These are phyloP conservation scores for Netelia inedita DNA, from an alignment of 2,888 invertebrate species.

Conservation along the genomic window DNA sequence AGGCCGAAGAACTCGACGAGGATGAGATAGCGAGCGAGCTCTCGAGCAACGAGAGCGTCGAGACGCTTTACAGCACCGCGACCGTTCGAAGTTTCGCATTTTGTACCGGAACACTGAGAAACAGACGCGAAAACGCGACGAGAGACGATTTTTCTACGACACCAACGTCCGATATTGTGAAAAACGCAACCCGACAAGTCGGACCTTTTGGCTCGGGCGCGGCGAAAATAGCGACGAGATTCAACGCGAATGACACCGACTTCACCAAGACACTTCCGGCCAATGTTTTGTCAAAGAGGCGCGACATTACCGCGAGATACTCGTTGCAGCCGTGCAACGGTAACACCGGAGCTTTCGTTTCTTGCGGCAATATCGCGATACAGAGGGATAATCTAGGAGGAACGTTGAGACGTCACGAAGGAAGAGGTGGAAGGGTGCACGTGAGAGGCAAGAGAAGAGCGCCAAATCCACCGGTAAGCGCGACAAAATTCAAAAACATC, in stretches of 20 bases:
- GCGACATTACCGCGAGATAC: slow-evolving; percentile 79
- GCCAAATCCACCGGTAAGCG: slow-evolving; percentile 88
- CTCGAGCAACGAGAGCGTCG: slow-evolving; percentile 88
- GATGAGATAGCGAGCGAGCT: slow-evolving; percentile 74
- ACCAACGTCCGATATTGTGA: slow-evolving; percentile 72
- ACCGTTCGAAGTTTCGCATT: slow-evolving; percentile 91
- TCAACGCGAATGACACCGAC: slow-evolving; percentile 27
- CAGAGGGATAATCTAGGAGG: slow-evolving; percentile 64
- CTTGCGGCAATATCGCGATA: slow-evolving; percentile 77
- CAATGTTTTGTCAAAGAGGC: slow-evolving; percentile 73
- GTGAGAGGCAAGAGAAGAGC: slow-evolving; percentile 92
- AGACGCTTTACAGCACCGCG: slow-evolving; percentile 90
- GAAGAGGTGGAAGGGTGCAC: slow-evolving; percentile 88
- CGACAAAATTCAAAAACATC: slow-evolving; percentile 67
- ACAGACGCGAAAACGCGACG: slow-evolving; percentile 24
- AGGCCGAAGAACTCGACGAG: slow-evolving; percentile 71
- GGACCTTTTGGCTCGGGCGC: slow-evolving; percentile 81
- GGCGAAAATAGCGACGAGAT: slow-evolving; percentile 73
- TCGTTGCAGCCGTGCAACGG: slow-evolving; percentile 77
- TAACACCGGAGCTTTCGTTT: slow-evolving; percentile 72
- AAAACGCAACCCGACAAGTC: slow-evolving; percentile 63
- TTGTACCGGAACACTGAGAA: slow-evolving; percentile 86
- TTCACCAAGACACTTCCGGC: slow-evolving; percentile 78
- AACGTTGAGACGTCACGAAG: slow-evolving; percentile 81
- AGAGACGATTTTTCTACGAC: slow-evolving; percentile 72